Base-by-base conservation (phyloP, 2,888 invertebrate genomes). In the Andrena camellia region DNA sequence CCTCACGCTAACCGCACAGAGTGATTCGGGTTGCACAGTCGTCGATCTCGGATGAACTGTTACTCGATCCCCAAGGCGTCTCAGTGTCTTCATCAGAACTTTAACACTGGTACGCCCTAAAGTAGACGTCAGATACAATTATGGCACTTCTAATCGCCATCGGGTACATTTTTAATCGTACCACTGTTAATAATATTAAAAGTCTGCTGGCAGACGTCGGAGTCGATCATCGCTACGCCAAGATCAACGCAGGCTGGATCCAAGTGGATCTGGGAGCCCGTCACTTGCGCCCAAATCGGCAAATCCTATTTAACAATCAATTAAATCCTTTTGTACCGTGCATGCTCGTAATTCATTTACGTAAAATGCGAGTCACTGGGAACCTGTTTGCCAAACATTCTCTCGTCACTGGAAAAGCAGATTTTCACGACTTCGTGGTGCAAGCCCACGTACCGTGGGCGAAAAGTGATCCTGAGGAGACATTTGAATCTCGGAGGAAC, bases 181-280 rank as follows among this genome's bases (percentile, higher is more conserved):
- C 86, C 84, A 0, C 13, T 84, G 13, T 86, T 86, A 8, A 70
- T 17, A 1, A 86, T 23, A 7, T 75, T 60, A 31, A 86, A 86
- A 29, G 52, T 78, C 8, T 78, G 75, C 35, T 86, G 86, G 29
- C 72, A 83, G 42, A 86, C 60, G 23, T 72, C 83, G 0, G 72
- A 69, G 48, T 83, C 86, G 33, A 73, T 64, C 42, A 64, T 80
- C 2, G 70, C 68, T 1, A 83, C 73, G 1, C 86, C 86, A 0
- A 86, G 52, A 64, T 86, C 86, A 7, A 86, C 7, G n/a, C 85
- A 71, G 1, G 71, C 67, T 10, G 83, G 86, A 67, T 86, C 59
- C 10, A 86, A 57, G 7, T 75, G 63, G 17, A 86, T 67, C 20
- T 78, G 64, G 4, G 69, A 48, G 0, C 70, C 78, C 0, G 35